Evolutionary conservation across 2,888 invertebrate genomes (phyloP).

Genomic region (Tipula confusa): DNA sequence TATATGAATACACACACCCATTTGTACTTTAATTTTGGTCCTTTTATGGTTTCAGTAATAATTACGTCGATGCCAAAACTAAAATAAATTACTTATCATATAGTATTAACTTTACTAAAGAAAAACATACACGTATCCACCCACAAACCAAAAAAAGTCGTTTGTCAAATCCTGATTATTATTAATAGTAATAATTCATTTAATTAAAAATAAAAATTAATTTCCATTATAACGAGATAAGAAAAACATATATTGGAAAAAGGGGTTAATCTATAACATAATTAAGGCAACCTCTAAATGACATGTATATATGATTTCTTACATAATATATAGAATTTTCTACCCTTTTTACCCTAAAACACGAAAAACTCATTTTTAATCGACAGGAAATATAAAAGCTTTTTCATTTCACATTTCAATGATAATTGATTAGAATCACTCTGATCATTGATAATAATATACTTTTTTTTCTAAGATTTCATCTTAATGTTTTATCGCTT

Average conservation of each 20-base stretch:
- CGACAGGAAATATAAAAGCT: conserved; percentile 12
- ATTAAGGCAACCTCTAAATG: conserved; percentile 12
- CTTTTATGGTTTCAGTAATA: neutral
- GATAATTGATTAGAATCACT: conserved; percentile 5
- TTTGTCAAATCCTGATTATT: neutral
- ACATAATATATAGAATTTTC: neutral
- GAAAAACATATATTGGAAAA: neutral
- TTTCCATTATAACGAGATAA: neutral
- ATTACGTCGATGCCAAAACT: neutral
- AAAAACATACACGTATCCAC: neutral
- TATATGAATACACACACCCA: neutral
- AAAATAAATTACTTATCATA: neutral
- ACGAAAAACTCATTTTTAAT: neutral
- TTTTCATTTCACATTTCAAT: conserved; percentile 1
- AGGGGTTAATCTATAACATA: neutral
- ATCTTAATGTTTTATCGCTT: neutral
- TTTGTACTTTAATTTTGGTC: no score
- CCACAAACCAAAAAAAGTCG: neutral
- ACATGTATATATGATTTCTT: neutral
- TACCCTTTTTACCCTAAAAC: neutral
- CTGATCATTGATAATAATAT: neutral
- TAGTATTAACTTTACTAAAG: neutral
- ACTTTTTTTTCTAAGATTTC: neutral
- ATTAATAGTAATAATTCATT: neutral
- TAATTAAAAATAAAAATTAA: neutral